Evolutionary conservation across 2,888 invertebrate species (phyloP), one percentile per base, ranked within the genome.

Genomic region (Agriopis marginaria): DNA sequence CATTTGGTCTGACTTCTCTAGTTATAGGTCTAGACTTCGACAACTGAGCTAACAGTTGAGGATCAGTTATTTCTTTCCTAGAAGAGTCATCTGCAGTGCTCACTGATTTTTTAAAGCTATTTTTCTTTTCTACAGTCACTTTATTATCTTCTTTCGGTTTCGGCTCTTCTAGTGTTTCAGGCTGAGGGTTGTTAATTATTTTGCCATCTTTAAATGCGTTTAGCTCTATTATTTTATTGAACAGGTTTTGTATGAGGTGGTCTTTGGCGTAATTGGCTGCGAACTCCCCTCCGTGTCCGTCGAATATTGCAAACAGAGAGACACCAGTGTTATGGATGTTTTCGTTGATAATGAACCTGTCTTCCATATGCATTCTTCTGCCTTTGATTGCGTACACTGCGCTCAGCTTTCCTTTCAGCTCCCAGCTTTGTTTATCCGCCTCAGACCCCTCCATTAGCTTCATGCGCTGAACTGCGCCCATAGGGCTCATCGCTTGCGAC

Each of bases 231-330:
- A 98, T 96, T 92, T 97, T 97, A 82, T 96, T 96, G 79, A 96
- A 96, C 62, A 98, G 94, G 85, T 96, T 97, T 85, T 97, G 96
- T 74, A 98, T 96, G 17, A 99, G 95, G 79, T 98, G 97, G 79
- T 98, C 98, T 86, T 97, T 97, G 63, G 98, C 98, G 92, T 97
- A 99, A 86, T 98, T 97, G 23, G 98, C 98, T 63, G 98, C 98
- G 94, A 98, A 98, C 93, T 98, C 98, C 51, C 99, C 99, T 62
- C 99, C 99, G 88, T 99, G 99, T 0, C 99, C 99, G 92, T 99
- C 99, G 88, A 98, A 99, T 77, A 99, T 97, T 55, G 98, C 98
- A 92, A 98, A 98, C 69, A 99, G 93, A 23, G 98, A 97, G 64
- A 98, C 96, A 32, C 97, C 97, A 23, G 98, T 97, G 77, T 96